Evolutionary conservation across 2,797 vertebrate genomes (phyloP).

Genomic region (Pelodytes ibericus): DNA sequence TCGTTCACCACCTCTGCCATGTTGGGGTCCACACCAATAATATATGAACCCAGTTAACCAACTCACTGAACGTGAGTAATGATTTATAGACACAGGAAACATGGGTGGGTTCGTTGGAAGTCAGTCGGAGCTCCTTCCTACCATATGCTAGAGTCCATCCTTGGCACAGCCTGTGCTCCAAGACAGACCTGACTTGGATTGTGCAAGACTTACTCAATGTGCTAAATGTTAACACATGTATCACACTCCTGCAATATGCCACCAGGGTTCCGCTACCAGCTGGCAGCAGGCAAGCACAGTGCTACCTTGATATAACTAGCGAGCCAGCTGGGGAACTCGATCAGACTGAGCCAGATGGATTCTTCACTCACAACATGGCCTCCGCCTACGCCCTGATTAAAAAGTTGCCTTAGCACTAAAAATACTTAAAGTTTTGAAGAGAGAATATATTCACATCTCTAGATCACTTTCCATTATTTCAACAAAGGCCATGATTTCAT

Average conservation of each 20-base stretch:
- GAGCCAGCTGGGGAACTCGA: neutral
- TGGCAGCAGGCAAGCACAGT: neutral
- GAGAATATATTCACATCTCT: too few relatives aligned
- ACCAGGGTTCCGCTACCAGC: neutral
- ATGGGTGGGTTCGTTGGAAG: neutral
- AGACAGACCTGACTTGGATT: too few relatives aligned
- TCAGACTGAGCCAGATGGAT: neutral
- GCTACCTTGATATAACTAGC: neutral
- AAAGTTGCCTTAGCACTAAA: too few relatives aligned
- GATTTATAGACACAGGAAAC: too few relatives aligned
- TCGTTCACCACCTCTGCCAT: too few relatives aligned
- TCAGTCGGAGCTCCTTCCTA: conserved; percentile 12
- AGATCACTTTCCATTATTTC: too few relatives aligned
- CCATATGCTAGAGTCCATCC: conserved; percentile 5
- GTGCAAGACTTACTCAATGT: neutral
- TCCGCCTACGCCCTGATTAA: too few relatives aligned
- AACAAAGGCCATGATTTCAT: too few relatives aligned
- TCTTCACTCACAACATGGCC: neutral
- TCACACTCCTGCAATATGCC: neutral
- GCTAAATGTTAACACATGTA: neutral
- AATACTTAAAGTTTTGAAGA: neutral
- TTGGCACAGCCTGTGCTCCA: conserved; percentile 9
- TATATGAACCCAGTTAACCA: too few relatives aligned
- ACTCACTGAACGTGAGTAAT: too few relatives aligned
- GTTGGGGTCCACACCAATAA: too few relatives aligned